Percentiles rank a stretch among this genome's conserved stretches.
Evolutionary conservation across 2,797 vertebrate genomes (phyloP).

Genomic region (Onychomys leucogaster): DNA sequence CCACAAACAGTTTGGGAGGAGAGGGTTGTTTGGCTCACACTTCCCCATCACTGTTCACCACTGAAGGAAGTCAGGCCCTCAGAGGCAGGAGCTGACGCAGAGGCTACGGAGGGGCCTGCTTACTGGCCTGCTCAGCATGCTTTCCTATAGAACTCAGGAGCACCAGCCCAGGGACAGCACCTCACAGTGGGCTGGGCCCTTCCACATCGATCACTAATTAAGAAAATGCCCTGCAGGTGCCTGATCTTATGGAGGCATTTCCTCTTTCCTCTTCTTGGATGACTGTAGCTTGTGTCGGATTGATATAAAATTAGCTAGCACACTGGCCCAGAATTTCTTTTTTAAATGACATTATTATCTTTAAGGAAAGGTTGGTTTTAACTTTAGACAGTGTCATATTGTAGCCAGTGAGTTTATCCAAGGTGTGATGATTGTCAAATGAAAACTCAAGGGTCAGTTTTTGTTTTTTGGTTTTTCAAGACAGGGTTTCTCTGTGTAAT

Average conservation of each 20-base stretch:
- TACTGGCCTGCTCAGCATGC: background rate
- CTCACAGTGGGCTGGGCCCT: background rate
- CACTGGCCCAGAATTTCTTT: background rate
- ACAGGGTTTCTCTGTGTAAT: no score
- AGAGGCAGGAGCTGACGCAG: no score
- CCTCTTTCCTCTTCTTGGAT: background rate
- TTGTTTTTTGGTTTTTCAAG: background rate
- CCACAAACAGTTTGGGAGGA: background rate
- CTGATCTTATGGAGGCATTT: background rate
- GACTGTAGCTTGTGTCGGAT: background rate
- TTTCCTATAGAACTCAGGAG: background rate
- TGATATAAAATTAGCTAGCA: background rate
- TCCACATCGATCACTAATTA: background rate
- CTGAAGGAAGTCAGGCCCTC: background rate
- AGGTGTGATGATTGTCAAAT: background rate
- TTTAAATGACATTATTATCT: background rate
- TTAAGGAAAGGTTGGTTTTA: background rate
- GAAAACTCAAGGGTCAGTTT: background rate
- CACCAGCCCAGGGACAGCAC: background rate
- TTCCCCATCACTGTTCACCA: background rate
- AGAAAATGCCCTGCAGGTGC: background rate
- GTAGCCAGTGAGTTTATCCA: background rate
- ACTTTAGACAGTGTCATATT: background rate
- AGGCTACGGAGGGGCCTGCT: background rate
- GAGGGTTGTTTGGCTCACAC: background rate